Evolutionary conservation across 2,797 vertebrate species (phyloP).

Genomic region (Notolabrus celidotus): DNA sequence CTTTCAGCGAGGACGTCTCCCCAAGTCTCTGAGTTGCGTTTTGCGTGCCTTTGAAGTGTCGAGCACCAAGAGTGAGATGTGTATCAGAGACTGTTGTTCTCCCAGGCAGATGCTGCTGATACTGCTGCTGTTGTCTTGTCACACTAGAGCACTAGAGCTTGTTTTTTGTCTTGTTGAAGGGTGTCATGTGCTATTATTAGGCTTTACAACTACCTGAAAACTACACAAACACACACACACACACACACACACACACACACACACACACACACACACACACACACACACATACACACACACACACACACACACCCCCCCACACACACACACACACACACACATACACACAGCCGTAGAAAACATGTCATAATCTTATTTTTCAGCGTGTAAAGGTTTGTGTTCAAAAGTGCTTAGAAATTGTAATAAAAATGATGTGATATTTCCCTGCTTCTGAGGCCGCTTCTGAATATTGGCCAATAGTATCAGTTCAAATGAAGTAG

Average conservation of each 20-base stretch:
- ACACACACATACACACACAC: too few relatives aligned
- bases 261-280: too few relatives aligned
- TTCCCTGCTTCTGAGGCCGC: not conserved
- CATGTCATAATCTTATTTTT: not conserved
- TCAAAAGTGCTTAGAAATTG: conserved; percentile 12
- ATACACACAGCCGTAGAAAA: too few relatives aligned
- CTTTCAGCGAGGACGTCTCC: conserved; percentile 47
- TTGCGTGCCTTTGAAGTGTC: conserved; percentile 42
- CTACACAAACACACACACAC: conserved; percentile 5
- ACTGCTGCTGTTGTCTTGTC: conserved; percentile 38
- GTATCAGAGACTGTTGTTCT: conserved; percentile 37
- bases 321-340: too few relatives aligned
- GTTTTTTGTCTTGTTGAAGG: conserved; percentile 26
- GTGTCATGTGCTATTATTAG: conserved; percentile 48
- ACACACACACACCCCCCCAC: too few relatives aligned
- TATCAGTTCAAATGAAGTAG: not conserved
- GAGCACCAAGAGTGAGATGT: conserved; percentile 30
- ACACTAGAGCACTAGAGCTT: not conserved
- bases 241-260: too few relatives aligned
- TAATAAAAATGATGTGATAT: not conserved
- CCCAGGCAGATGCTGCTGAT: conserved; percentile 36
- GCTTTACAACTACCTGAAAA: conserved; percentile 37
- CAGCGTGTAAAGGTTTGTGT: not conserved
- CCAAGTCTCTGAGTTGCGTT: conserved; percentile 24
- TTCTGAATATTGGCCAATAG: not conserved